A percentile compares a stretch with the other conserved stretches of the same genome.
Evolutionary conservation across 2,888 invertebrate genomes (phyloP).

Genomic region (Cephus sareptanus): DNA sequence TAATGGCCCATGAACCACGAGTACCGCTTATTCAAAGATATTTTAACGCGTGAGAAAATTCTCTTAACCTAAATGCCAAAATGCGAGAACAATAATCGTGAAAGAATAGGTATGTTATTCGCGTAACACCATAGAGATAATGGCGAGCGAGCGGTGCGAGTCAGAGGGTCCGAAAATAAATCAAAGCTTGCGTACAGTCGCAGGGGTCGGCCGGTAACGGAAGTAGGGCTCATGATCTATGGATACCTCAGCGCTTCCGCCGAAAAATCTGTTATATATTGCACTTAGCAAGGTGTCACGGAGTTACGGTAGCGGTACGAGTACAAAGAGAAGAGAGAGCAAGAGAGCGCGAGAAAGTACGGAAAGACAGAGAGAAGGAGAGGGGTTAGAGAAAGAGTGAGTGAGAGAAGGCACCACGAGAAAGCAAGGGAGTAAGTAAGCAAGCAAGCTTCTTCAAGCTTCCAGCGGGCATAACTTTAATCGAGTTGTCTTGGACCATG

Average conservation of each 20-base stretch:
- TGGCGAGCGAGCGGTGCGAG: conserved; percentile 49
- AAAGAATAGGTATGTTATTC: background rate
- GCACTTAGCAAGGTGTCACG: conserved; percentile 51
- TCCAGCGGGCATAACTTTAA: conserved; percentile 49
- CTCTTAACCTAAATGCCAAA: background rate
- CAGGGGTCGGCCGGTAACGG: conserved; percentile 44
- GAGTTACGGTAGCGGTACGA: conserved; percentile 31
- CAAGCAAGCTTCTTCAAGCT: conserved; percentile 23
- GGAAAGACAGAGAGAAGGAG: background rate
- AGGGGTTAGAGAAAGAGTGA: background rate
- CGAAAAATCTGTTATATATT: conserved; percentile 64
- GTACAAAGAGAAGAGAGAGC: background rate
- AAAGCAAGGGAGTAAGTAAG: background rate
- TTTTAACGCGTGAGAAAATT: background rate
- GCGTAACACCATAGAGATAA: conserved; percentile 33
- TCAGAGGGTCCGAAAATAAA: conserved; percentile 50
- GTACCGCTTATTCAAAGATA: background rate
- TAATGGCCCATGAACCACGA: background rate
- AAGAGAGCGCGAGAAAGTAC: background rate
- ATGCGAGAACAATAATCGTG: background rate
- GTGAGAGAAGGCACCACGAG: background rate
- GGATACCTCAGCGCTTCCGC: conserved; percentile 59
- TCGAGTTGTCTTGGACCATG: conserved; percentile 45
- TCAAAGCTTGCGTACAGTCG: conserved; percentile 47
- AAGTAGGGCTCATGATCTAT: conserved; percentile 61